These are phyloP conservation scores for Pipistrellus kuhlii DNA, from an alignment of 2,797 vertebrate species.

Conservation along the genomic window DNA sequence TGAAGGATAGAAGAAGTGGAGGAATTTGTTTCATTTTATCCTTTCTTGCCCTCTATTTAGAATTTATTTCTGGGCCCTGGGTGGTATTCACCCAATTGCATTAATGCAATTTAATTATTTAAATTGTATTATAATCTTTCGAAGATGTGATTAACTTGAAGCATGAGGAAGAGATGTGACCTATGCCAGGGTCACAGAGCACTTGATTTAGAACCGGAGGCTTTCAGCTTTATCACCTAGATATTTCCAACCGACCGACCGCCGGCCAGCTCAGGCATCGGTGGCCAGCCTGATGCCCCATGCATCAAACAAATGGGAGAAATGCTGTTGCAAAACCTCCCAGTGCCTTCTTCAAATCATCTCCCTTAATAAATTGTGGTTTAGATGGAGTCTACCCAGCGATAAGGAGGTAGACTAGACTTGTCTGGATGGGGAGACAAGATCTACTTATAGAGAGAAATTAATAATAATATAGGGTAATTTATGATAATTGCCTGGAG, in stretches of 20 bases:
- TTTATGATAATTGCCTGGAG: neutral
- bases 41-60: constrained; percentile 1
- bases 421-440: constrained; percentile 18
- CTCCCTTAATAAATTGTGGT: constrained; percentile 11
- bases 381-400: neutral
- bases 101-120: neutral
- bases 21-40: neutral
- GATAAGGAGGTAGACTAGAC: neutral
- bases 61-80: constrained; percentile 9
- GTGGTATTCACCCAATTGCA: neutral
- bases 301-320: neutral
- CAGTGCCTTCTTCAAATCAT: constrained; percentile 10
- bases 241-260: neutral
- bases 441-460: constrained; percentile 21
- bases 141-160: constrained; percentile 10
- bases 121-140: constrained; percentile 23
- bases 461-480: constrained; percentile 10
- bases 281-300: neutral
- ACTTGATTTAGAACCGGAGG: constrained; percentile 40
- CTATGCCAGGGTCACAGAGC: neutral
- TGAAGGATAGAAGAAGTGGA: neutral
- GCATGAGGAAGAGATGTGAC: neutral
- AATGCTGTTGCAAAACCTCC: neutral
- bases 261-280: neutral
- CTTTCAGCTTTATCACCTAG: neutral